Base-by-base conservation (phyloP, 2,797 vertebrate genomes). In the Tolypeutes matacus region DNA sequence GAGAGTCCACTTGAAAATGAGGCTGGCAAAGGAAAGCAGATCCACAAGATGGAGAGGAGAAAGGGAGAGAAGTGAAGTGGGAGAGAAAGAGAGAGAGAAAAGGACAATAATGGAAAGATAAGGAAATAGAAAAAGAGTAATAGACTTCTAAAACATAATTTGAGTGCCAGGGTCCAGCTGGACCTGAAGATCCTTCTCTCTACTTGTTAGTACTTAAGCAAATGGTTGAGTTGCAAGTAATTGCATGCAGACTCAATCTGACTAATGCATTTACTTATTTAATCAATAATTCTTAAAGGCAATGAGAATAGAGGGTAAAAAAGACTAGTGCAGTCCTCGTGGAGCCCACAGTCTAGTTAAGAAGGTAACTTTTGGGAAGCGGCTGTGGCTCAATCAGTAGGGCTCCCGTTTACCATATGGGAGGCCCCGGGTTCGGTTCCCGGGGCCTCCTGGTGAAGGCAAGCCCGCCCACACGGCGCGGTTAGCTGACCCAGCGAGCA, bases 291-390 rank as follows among this genome's bases (percentile, higher is more conserved):
- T 90, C n/a, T 80, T 81, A 87, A n/a, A 75, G 8, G 11, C 34
- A 34, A 56, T 90, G 49, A 12, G 13, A 80, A 80, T 65, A 65
- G 27, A 95, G 18, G n/a, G 7, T 42, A 9, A 53, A 86, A 75
- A 67, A 31, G 13, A 78, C 62, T 17, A 29, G 80, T 78, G 29
- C 23, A 15, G 23, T 62, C 10, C 0, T 92, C 36, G 60, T 17
- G 25, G 31, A 85, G 36, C 60, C 91, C 27, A 36, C 12, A 83
- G 72, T 39, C n/a, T 46, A 34, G 46, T 86, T 70, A 75, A 29
- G 14, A 78, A 89, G 53, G 46, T 42, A 92, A 27, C 49, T 95
- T 93, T 89, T 75, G n/a, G n/a, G n/a, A n/a, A n/a, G n/a, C n/a
- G n/a, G n/a, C n/a, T n/a, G n/a, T n/a, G n/a, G n/a, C n/a, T n/a